Evolutionary conservation across 2,888 invertebrate species (phyloP).

Genomic region (Exocentrus adspersus): DNA sequence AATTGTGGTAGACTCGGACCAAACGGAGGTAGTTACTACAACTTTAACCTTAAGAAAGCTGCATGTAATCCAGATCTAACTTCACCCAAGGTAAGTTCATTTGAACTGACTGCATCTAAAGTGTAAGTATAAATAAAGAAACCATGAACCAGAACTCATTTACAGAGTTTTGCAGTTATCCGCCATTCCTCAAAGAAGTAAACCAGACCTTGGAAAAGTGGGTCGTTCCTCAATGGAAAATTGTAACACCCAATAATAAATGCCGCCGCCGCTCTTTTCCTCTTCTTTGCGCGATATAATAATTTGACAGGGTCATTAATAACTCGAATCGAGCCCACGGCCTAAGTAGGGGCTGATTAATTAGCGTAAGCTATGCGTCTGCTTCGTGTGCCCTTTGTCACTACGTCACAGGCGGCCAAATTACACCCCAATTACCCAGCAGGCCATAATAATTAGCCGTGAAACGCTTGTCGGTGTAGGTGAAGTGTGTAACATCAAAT

Average conservation of each 20-base stretch:
- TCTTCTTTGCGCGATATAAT: constrained; percentile 22
- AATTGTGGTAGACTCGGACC: no score
- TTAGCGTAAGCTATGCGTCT: constrained; percentile 29
- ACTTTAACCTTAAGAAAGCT: no score
- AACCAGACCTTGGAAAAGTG: not conserved
- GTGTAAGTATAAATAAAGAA: no score
- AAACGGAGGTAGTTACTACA: no score
- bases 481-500: constrained; percentile 2
- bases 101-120: no score
- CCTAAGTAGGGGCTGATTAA: constrained; percentile 32
- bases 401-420: constrained; percentile 29
- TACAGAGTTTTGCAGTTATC: no score
- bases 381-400: constrained; percentile 32
- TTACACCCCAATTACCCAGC: constrained; percentile 31
- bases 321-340: constrained; percentile 26
- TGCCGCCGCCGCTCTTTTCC: constrained; percentile 12
- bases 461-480: constrained; percentile 19
- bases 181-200: no score
- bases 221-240: not conserved
- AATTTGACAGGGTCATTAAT: constrained; percentile 30
- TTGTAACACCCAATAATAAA: constrained; percentile 14
- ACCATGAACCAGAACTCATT: no score
- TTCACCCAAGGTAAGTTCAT: no score
- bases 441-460: constrained; percentile 31
- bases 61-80: no score